Percentiles rank a stretch among this genome's conserved stretches.
phyloP scores from a whole-genome alignment of 2,888 invertebrate genomes.

The Chloroclystis v-ata region DNA sequence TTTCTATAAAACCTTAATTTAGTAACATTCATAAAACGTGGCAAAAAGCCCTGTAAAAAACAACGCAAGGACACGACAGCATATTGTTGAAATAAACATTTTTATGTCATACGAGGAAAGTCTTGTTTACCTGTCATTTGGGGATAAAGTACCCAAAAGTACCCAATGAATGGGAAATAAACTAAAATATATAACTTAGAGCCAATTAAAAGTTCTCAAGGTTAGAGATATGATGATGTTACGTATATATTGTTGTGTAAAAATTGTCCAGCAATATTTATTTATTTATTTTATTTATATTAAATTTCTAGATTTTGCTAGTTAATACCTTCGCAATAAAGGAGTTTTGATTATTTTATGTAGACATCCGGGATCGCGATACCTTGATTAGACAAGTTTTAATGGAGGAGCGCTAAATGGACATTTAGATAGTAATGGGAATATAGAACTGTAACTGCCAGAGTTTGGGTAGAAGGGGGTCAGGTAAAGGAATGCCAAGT shows the following conservation, averaged over 20 bases:
- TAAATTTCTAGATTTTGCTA: too few species aligned
- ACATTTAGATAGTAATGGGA: background rate
- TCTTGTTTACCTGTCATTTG: conserved; percentile 11
- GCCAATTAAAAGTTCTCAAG: too few species aligned
- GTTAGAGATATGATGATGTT: too few species aligned
- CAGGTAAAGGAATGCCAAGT: too few species aligned
- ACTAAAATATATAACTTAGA: too few species aligned
- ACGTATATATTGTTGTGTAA: too few species aligned
- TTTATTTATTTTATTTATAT: too few species aligned
- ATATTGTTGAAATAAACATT: conserved; percentile 19
- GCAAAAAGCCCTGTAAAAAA: conserved; percentile 20
- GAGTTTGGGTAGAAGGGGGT: background rate
- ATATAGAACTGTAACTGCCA: conserved; percentile 9
- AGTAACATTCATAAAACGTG: conserved; percentile 8
- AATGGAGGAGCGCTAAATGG: conserved; percentile 11
- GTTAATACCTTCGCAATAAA: too few species aligned
- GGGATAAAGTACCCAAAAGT: background rate
- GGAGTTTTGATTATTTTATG: too few species aligned
- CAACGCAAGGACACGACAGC: conserved; percentile 15
- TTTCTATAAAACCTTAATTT: background rate
- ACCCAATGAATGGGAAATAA: too few species aligned
- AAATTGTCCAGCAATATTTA: too few species aligned
- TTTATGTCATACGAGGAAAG: conserved; percentile 9
- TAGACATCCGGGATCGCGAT: conserved; percentile 6
- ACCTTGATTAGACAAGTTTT: conserved; percentile 25